These are phyloP conservation scores for Euzetes globulus DNA, from an alignment of 2,888 invertebrate species.

Conservation along the genomic window DNA sequence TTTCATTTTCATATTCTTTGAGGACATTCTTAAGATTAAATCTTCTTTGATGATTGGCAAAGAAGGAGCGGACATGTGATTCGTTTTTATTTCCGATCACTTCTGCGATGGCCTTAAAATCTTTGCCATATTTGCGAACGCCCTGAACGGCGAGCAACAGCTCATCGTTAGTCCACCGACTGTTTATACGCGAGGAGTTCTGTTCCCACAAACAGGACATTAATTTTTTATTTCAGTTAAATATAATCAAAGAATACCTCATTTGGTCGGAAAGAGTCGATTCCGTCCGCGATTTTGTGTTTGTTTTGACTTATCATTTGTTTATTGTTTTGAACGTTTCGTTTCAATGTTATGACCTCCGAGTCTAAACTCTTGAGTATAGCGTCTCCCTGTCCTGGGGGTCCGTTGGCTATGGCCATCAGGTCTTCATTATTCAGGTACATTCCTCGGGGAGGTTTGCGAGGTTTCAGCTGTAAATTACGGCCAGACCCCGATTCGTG, in stretches of 20 bases:
- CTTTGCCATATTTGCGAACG: slow-evolving; percentile 59
- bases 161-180: slow-evolving; percentile 89
- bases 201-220: slow-evolving; percentile 42
- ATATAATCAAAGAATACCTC: slow-evolving; percentile 36
- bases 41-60: slow-evolving; percentile 71
- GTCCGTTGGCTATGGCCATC: slow-evolving; percentile 75
- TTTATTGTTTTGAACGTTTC: slow-evolving; percentile 94
- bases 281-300: slow-evolving; percentile 60
- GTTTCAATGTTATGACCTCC: slow-evolving; percentile 85
- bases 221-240: background rate
- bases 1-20: slow-evolving; percentile 41
- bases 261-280: slow-evolving; percentile 54
- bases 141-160: slow-evolving; percentile 80
- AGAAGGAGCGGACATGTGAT: slow-evolving; percentile 82
- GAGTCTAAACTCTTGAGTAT: slow-evolving; percentile 86
- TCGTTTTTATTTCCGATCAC: slow-evolving; percentile 91
- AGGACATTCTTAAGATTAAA: slow-evolving; percentile 41
- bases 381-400: slow-evolving; percentile 65
- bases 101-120: slow-evolving; percentile 88
- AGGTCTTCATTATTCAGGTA: slow-evolving; percentile 96
- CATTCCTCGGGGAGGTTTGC: slow-evolving; percentile 91
- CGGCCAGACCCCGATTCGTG: slow-evolving; percentile 39
- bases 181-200: slow-evolving; percentile 58
- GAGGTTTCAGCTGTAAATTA: slow-evolving; percentile 49
- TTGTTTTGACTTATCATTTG: slow-evolving; percentile 80